These are phyloP conservation scores for Sialia sialis DNA, from an alignment of 2,113 vertebrate species.

Conservation along the genomic window DNA sequence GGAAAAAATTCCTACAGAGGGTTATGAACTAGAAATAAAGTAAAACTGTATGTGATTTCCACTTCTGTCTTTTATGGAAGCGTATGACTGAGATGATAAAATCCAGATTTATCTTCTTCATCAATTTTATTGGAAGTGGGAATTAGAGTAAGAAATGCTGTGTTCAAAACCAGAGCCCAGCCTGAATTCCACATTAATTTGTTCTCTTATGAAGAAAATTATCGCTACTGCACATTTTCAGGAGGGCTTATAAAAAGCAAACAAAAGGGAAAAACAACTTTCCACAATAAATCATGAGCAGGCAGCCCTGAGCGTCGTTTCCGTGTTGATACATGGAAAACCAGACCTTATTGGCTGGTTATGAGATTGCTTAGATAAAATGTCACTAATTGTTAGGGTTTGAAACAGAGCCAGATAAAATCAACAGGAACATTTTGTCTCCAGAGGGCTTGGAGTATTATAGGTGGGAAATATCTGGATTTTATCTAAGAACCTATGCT, in stretches of 20 bases:
- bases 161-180: neutral
- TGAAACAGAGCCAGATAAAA: neutral
- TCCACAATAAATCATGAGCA: neutral
- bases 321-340: neutral
- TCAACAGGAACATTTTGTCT: neutral
- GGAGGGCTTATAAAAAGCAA: neutral
- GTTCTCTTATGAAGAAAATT: neutral
- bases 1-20: neutral
- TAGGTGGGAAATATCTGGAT: neutral
- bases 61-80: neutral
- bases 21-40: neutral
- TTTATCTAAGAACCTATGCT: neutral
- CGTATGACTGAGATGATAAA: neutral
- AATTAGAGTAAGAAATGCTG: neutral
- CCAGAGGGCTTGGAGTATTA: neutral
- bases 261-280: neutral
- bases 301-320: neutral
- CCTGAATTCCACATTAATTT: neutral
- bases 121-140: neutral
- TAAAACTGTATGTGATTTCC: neutral
- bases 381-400: neutral
- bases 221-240: neutral
- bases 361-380: slow-evolving; percentile 7
- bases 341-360: neutral
- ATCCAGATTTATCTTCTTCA: neutral